Base-by-base conservation (phyloP, 2,797 vertebrate species). In the Heterohyrax brucei region DNA sequence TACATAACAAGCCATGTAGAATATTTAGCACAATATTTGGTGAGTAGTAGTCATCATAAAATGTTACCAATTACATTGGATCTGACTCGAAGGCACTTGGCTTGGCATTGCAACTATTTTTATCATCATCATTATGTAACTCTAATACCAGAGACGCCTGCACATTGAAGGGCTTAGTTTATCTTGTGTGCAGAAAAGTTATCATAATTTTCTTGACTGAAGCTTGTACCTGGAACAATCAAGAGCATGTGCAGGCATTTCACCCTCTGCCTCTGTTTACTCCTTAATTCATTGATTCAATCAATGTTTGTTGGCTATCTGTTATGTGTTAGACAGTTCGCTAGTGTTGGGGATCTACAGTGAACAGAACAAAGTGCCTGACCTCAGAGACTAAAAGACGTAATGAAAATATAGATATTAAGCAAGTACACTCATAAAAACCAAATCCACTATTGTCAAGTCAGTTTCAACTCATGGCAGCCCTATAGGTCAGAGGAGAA, bases 241-340 rank as follows among this genome's bases (percentile, higher is more conserved):
- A 7, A 76, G 33, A 79, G 14, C 33, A 68, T 56, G 81, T 24
- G 68, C 2, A 84, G 64, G 26, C 14, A 83, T 50, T 5, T 73
- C 44, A 79, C 28, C 76, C 1, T 30, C 75, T 80, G 48, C 28
- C 48, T 26, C 16, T 84, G 68, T 93, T 76, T 48, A 56, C 76
- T 72, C 53, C 53, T 87, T 64, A 80, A 28, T 78, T 85, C n/a
- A 82, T 13, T 88, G 87, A 89, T 14, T 85, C 50, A 76, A 39
- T 26, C 30, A 95, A 56, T 70, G 56, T 79, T 68, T 70, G 56
- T 77, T 77, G 7, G 76, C 46, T 93, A 72, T 64, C 30, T 81
- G 86, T 5, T 73, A 50, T 56, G 48, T 93, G 28, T 80, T 88
- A 70, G 33, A 28, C 24, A 79, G 56, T 84, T 95, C 75, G 24